A percentile compares a stretch with the other conserved stretches of the same genome.
phyloP scores from a whole-genome alignment of 2,113 vertebrate genomes.

The Strix aluco region DNA sequence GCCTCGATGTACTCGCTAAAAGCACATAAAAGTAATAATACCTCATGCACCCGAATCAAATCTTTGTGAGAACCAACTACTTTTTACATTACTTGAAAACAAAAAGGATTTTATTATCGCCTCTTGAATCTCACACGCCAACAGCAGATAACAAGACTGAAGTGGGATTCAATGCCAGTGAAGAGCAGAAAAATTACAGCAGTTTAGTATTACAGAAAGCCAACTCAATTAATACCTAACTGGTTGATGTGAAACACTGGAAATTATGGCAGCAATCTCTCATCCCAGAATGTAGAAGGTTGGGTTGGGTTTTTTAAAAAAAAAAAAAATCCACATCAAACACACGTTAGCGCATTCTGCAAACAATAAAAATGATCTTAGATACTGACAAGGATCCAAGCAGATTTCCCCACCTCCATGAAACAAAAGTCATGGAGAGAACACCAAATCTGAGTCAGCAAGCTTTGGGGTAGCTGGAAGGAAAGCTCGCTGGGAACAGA shows the following conservation, averaged over 20 bases:
- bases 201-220: background rate
- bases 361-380: accelerated
- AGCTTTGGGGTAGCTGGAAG: background rate
- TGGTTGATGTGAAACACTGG: accelerated
- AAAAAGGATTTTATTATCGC: background rate
- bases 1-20: background rate
- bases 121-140: accelerated
- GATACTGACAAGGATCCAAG: background rate
- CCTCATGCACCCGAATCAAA: accelerated
- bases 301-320: background rate
- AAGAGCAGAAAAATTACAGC: background rate
- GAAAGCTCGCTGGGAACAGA: background rate
- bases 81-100: background rate
- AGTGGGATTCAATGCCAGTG: accelerated
- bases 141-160: background rate
- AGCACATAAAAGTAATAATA: background rate
- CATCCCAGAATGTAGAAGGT: accelerated
- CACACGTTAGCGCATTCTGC: accelerated
- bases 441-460: background rate
- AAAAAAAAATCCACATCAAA: background rate
- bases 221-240: no score
- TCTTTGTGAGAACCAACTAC: accelerated
- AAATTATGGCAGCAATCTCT: background rate
- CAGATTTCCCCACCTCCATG: background rate
- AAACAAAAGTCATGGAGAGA: background rate